Evolutionary conservation across 2,888 invertebrate species (phyloP).

Genomic region (Epistrophella euchroma): DNA sequence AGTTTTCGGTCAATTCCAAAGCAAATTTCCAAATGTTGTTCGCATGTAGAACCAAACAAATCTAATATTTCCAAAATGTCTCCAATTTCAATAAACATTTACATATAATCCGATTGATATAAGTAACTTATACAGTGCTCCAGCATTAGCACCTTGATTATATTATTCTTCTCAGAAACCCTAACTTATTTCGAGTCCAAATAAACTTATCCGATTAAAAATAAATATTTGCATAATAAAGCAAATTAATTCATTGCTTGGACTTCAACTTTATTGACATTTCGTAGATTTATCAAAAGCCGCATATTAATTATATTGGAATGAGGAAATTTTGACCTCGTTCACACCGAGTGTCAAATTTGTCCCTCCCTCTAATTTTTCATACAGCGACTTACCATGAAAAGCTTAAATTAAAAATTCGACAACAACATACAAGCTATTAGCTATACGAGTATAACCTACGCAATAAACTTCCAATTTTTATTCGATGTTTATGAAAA

Average conservation of each 20-base stretch:
- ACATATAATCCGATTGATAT: conserved; percentile 16
- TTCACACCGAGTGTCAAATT: conserved; percentile 17
- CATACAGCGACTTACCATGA: conserved; percentile 1
- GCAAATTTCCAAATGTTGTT: too few species aligned
- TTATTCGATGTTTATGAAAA: conserved; percentile 33
- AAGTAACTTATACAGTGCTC: background rate
- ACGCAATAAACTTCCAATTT: conserved; percentile 21
- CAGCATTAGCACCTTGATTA: background rate
- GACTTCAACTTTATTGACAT: conserved; percentile 35
- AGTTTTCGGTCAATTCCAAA: too few species aligned
- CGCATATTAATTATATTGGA: background rate
- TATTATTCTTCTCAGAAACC: background rate
- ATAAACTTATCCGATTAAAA: conserved; percentile 13
- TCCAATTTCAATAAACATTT: conserved; percentile 5
- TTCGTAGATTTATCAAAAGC: conserved; percentile 12
- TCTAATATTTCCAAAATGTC: background rate
- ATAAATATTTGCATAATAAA: conserved; percentile 9
- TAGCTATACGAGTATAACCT: background rate
- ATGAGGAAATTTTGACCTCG: background rate
- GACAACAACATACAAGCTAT: background rate
- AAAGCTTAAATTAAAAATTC: background rate
- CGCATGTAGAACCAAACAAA: background rate
- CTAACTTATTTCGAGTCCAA: background rate
- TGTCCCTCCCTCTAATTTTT: conserved; percentile 7
- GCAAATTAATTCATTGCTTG: background rate